These are phyloP conservation scores for Orussus abietinus DNA, from an alignment of 1,140 invertebrate species.

Conservation along the genomic window DNA sequence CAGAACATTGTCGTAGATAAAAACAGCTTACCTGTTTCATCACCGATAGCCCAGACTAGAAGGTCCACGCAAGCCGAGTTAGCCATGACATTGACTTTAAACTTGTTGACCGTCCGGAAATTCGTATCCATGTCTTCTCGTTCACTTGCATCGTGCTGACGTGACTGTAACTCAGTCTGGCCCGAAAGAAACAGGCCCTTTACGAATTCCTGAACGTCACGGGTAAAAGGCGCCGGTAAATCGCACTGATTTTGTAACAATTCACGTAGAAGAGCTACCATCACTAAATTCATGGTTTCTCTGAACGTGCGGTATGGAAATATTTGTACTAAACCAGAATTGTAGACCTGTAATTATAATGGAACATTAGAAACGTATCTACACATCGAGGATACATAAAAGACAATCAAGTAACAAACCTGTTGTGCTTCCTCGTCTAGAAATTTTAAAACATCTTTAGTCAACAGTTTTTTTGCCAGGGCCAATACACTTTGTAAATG, in stretches of 20 bases:
- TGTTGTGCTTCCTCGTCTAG: constrained; percentile 82
- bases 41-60: constrained; percentile 94
- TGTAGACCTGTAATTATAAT: constrained; percentile 34
- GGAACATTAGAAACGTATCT: constrained; percentile 11
- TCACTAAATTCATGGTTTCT: constrained; percentile 89
- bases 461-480: constrained; percentile 82
- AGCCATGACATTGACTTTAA: constrained; percentile 94
- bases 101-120: constrained; percentile 77
- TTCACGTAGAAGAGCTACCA: constrained; percentile 88
- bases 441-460: constrained; percentile 76
- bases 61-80: constrained; percentile 97
- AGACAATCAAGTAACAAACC: constrained; percentile 58
- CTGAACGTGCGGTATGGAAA: constrained; percentile 91
- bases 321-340: constrained; percentile 58
- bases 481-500: constrained; percentile 76
- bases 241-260: constrained; percentile 86
- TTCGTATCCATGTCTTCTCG: constrained; percentile 77
- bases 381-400: constrained; percentile 13
- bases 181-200: constrained; percentile 82
- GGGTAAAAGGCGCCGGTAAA: constrained; percentile 83
- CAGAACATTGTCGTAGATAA: too few relatives aligned
- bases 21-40: constrained; percentile 80
- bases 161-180: constrained; percentile 85
- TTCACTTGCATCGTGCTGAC: constrained; percentile 76
- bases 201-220: constrained; percentile 90